Conservation (phyloP, 2,113 vertebrate genomes). For the Triplophysa siluroides region DNA sequence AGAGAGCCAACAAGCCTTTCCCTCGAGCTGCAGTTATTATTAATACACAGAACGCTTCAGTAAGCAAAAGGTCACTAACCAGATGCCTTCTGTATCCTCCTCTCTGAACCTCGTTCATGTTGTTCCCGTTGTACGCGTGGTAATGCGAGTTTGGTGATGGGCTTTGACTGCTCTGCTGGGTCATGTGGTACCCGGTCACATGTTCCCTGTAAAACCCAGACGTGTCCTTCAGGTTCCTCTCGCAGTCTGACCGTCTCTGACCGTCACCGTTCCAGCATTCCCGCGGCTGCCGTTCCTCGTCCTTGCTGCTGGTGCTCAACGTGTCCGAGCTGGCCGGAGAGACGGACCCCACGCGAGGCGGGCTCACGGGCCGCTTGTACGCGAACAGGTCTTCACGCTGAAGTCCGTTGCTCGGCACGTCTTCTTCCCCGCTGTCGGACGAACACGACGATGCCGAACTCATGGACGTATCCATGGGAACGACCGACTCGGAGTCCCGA, state of each 20-base stretch:
- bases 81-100: slow-evolving; percentile 83
- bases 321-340: slow-evolving; percentile 64
- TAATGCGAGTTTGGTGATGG: slow-evolving; percentile 70
- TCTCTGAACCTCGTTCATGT: slow-evolving; percentile 28
- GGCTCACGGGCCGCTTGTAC: slow-evolving; percentile 69
- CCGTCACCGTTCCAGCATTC: slow-evolving; percentile 65
- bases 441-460: slow-evolving; percentile 70
- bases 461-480: slow-evolving; percentile 74
- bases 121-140: slow-evolving; percentile 57
- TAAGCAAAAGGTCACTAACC: slow-evolving; percentile 76
- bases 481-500: slow-evolving; percentile 64
- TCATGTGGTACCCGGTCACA: slow-evolving; percentile 69
- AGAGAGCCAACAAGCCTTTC: neutral
- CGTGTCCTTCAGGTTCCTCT: slow-evolving; percentile 66
- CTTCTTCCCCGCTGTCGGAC: slow-evolving; percentile 88
- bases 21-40: neutral
- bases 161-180: slow-evolving; percentile 68
- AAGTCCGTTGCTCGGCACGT: slow-evolving; percentile 76
- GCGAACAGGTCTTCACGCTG: slow-evolving; percentile 80
- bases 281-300: slow-evolving; percentile 55
- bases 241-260: slow-evolving; percentile 64
- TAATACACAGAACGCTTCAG: neutral
- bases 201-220: slow-evolving; percentile 77
- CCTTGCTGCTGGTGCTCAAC: slow-evolving; percentile 60
- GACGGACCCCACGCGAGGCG: slow-evolving; percentile 60